Conservation (phyloP, 2,113 vertebrate species). For the Laticauda laticaudata region DNA sequence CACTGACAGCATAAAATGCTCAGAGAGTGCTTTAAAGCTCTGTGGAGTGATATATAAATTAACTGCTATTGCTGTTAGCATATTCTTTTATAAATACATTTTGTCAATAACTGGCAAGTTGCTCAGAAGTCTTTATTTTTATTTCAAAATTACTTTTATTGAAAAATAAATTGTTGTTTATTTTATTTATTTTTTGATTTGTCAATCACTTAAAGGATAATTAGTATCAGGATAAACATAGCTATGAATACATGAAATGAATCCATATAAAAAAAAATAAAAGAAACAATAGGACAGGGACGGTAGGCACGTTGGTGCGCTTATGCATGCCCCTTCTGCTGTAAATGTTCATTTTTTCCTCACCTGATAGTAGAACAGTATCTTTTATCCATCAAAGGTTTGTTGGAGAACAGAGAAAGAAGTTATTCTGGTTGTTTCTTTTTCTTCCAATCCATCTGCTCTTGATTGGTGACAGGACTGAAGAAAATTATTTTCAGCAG, state of each 20-base stretch:
- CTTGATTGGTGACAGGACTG: background rate
- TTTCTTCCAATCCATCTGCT: background rate
- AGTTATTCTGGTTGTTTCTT: background rate
- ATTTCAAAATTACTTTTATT: background rate
- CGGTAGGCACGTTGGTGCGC: no score
- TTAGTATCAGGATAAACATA: no score
- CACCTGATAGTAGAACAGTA: background rate
- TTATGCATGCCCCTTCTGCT: background rate
- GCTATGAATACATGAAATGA: no score
- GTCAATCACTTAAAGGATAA: no score
- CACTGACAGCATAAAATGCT: background rate
- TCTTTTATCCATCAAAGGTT: background rate
- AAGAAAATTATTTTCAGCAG: background rate
- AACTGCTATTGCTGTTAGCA: background rate
- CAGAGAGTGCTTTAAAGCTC: background rate
- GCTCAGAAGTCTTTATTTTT: background rate
- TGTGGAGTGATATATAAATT: background rate
- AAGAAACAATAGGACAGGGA: no score
- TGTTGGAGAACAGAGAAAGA: background rate
- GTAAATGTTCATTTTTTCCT: background rate
- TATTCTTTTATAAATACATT: background rate
- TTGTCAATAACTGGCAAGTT: background rate
- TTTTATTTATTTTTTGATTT: no score
- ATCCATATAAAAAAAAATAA: no score
- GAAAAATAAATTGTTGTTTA: background rate